Evolutionary conservation across 2,797 vertebrate genomes (phyloP).

Genomic region (Phylloscopus collybita): DNA sequence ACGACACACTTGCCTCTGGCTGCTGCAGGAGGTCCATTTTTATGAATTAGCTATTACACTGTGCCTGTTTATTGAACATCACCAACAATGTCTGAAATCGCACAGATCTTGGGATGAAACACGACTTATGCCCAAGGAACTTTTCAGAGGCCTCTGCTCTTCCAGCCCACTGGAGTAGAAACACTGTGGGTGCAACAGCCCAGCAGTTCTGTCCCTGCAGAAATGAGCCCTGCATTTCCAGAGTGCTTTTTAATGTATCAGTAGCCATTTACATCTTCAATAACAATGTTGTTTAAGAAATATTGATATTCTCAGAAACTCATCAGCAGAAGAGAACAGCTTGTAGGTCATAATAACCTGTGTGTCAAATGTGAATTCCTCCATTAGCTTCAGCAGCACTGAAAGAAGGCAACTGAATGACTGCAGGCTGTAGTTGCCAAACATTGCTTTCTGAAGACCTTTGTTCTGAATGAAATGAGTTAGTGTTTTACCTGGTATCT

Average conservation of each 20-base stretch:
- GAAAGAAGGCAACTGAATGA: not conserved
- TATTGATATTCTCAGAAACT: conserved; percentile 2
- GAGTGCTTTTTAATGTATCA: not conserved
- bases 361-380: not conserved
- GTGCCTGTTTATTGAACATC: conserved; percentile 16
- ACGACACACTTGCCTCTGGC: conserved; percentile 13
- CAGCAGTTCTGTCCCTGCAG: not conserved
- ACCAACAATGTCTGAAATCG: not conserved
- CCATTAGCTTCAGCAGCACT: not conserved
- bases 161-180: not conserved
- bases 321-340: not conserved
- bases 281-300: not conserved
- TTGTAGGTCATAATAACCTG: not conserved
- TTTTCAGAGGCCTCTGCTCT: not conserved
- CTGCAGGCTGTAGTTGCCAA: not conserved
- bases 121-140: not conserved
- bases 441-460: not conserved
- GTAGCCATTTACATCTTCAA: not conserved
- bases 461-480: not conserved
- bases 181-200: not conserved
- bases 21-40: conserved; percentile 6
- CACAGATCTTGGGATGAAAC: not conserved
- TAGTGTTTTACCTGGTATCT: not conserved
- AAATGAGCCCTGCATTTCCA: not conserved
- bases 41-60: conserved; percentile 31